Base-by-base conservation (phyloP, 2,113 vertebrate genomes). In the Dromaius novaehollandiae region DNA sequence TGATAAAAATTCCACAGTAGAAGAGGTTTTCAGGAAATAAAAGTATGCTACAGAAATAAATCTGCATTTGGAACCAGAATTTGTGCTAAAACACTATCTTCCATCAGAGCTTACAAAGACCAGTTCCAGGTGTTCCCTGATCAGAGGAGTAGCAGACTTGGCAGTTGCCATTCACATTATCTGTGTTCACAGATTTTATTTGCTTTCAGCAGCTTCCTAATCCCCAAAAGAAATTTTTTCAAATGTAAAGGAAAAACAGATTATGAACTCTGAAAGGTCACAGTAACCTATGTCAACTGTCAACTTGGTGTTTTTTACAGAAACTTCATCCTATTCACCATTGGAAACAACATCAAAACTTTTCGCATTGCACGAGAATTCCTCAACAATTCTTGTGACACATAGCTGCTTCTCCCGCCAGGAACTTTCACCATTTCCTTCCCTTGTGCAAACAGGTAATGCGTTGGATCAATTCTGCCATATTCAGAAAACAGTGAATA, bases 71-170 rank as follows among this genome's bases (percentile, higher is more conserved):
- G 22, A 85, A 53, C 5, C 20, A 82, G 68, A 77, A 70, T 88
- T 77, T 86, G 21, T 25, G 6, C 60, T 91, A 70, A 68, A 82
- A 70, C 20, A 38, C 21, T 64, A 34, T 60, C 89, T 91, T 73
- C 46, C 46, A 56, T 77, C 55, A 82, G 24, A 71, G 58, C 71
- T 90, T 69, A 63, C 21, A 69, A 86, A 75, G 8, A 89, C n/a
- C 48, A 34, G 9, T 73, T 94, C 64, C 88, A 96, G 83, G 76
- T 91, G 50, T 76, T 86, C 65, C 71, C 61, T 79, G 84, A 92
- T 85, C 76, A 91, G n/a, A 50, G 68, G 65, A 73, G 18, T 7
- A 85, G 22, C 66, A 92, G 80, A 69, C 24, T 68, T 51, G 56
- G 51, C 66, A 3, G 1, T 61, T 91, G 44, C 34, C 24, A 36